These are phyloP conservation scores for Drosophila carrolli DNA, from an alignment of 1,140 invertebrate genomes.

Conservation along the genomic window DNA sequence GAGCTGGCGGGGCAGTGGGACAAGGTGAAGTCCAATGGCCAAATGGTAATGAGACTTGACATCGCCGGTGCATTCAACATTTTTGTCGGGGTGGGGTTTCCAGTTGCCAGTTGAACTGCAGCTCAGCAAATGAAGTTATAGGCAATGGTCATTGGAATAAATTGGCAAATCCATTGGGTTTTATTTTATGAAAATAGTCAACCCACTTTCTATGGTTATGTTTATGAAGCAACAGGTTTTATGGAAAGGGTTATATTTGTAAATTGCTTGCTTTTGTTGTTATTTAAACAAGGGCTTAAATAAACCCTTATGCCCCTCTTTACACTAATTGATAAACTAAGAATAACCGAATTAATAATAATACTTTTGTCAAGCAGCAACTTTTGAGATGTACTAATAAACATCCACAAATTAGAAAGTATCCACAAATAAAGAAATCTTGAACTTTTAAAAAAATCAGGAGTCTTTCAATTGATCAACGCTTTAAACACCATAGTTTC, in stretches of 20 bases:
- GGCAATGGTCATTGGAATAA: conserved; percentile 18
- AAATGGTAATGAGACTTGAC: conserved; percentile 43
- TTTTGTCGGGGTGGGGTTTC: conserved; percentile 9
- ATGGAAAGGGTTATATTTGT: not conserved
- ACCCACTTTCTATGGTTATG: conserved; percentile 19
- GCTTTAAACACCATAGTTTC: not conserved
- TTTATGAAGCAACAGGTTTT: conserved; percentile 7
- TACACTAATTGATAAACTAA: too few species aligned
- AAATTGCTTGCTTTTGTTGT: not conserved
- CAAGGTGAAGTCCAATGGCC: conserved; percentile 21
- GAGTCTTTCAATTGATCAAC: not conserved
- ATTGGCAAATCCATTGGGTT: conserved; percentile 26
- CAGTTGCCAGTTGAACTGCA: conserved; percentile 4
- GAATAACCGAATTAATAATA: too few species aligned
- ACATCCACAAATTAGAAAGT: too few species aligned
- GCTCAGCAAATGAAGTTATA: conserved; percentile 24
- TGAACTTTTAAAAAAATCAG: too few species aligned
- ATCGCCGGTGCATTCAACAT: conserved; percentile 26
- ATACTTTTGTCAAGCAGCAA: too few species aligned
- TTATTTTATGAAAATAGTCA: conserved; percentile 31
- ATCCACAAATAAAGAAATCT: too few species aligned
- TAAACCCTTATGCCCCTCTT: too few species aligned
- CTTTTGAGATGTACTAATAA: too few species aligned
- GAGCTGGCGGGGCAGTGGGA: conserved; percentile 26
- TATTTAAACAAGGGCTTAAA: too few species aligned